Base-by-base conservation (phyloP, 2,113 vertebrate genomes). In the Nibea coibor region DNA sequence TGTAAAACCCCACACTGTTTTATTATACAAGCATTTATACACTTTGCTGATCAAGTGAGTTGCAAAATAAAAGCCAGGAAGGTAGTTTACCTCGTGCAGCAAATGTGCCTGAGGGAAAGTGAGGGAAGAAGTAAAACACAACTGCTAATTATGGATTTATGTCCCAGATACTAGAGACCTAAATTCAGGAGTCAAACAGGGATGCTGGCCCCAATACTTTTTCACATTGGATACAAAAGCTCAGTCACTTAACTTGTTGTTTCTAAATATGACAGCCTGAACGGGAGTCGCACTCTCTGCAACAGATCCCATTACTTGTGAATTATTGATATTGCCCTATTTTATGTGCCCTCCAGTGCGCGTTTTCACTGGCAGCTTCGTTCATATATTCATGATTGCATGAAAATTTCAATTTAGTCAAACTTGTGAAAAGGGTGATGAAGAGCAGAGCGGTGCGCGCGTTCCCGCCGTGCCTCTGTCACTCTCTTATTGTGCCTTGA, bases 81-180 rank as follows among this genome's bases (percentile, higher is more conserved):
- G 69, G 65, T 72, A 75, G 50, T 83, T 87, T 84, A 87, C 73
- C 72, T 76, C 58, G 12, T 42, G 54, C 64, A 28, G 54, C n/a
- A 83, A 82, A 62, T 74, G 61, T 51, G 82, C 89, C 86, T 43
- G 24, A 83, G 75, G 78, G 71, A 58, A 90, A 87, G 48, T 19
- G 80, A 81, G 31, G 67, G 56, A 82, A 89, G 72, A 90, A 90
- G 81, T 77, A 84, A 86, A 78, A 83, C 85, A 83, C 85, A 88
- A 83, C 75, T 77, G 66, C 91, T 93, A 91, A 91, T 91, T 90
- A 78, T 84, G 85, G 88, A 78, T 53, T 12, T 43, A 72, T 83
- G 90, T 87, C 92, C 93, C 91, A 93, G 91, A 93, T 93, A 88
- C 68, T 17, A 22, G 56, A 90, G 91, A 93, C 92, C 89, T 90